These are phyloP conservation scores for Drosophila maculinotata DNA, from an alignment of 2,888 invertebrate species.

Conservation along the genomic window DNA sequence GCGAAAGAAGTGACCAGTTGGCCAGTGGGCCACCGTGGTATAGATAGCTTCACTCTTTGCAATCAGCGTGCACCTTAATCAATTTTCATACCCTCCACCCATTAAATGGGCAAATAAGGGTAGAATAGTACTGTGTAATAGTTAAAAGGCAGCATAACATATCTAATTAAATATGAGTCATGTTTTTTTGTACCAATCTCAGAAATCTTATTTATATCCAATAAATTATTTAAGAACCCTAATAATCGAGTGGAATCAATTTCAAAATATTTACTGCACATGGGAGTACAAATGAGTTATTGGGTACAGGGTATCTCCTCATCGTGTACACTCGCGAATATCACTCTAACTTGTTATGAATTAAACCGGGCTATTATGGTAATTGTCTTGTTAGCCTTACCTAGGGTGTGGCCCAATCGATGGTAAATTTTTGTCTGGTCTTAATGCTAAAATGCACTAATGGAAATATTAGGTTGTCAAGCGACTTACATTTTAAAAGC, in stretches of 20 bases:
- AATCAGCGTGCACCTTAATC: slow-evolving; percentile 38
- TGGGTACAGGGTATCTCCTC: neutral
- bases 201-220: no score
- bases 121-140: neutral
- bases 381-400: slow-evolving; percentile 57
- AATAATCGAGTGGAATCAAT: no score
- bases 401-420: slow-evolving; percentile 42
- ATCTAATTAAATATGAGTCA: no score
- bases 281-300: no score
- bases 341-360: slow-evolving; percentile 19
- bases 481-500: neutral
- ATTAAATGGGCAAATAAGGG: neutral
- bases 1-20: slow-evolving; percentile 36
- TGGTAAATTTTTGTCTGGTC: slow-evolving; percentile 23
- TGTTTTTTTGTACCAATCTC: no score
- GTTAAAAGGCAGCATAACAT: no score
- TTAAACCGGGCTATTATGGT: slow-evolving; percentile 58
- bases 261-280: no score
- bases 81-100: slow-evolving; percentile 27
- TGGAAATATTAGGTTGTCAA: slow-evolving; percentile 28
- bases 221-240: no score
- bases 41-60: slow-evolving; percentile 2
- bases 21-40: slow-evolving; percentile 15
- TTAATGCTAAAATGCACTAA: slow-evolving; percentile 30
- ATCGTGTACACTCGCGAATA: neutral